These are phyloP conservation scores for Minunthozetes semirufus DNA, from an alignment of 2,888 invertebrate species.

Conservation along the genomic window DNA sequence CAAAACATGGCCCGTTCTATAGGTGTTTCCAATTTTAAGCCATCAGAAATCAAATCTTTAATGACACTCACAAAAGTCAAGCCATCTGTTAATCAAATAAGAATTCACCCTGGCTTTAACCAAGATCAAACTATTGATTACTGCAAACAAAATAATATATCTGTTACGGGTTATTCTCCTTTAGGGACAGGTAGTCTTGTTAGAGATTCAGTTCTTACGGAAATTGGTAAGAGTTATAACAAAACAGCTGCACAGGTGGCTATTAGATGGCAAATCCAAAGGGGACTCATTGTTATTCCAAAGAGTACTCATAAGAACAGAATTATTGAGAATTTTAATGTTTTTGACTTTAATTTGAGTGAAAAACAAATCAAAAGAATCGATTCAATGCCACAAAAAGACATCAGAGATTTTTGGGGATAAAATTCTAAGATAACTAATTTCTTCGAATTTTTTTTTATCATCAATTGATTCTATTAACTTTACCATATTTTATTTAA, in stretches of 20 bases:
- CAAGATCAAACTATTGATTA: constrained; percentile 58
- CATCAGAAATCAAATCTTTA: constrained; percentile 59
- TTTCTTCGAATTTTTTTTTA: too few relatives aligned
- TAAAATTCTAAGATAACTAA: too few relatives aligned
- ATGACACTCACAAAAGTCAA: constrained; percentile 54
- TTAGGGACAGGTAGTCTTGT: constrained; percentile 60
- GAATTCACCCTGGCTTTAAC: constrained; percentile 67
- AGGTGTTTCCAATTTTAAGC: too few relatives aligned
- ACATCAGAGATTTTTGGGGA: not conserved
- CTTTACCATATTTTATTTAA: too few relatives aligned
- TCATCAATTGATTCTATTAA: too few relatives aligned
- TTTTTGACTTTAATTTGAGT: constrained; percentile 64
- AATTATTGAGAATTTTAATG: constrained; percentile 65
- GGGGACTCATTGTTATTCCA: constrained; percentile 67
- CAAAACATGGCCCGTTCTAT: constrained; percentile 65
- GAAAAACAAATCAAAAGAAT: constrained; percentile 57
- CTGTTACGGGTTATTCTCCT: constrained; percentile 69
- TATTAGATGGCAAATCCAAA: constrained; percentile 61
- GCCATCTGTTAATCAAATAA: constrained; percentile 53
- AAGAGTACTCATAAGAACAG: constrained; percentile 71
- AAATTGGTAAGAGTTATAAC: constrained; percentile 59
- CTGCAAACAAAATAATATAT: constrained; percentile 58
- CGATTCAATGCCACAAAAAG: constrained; percentile 24
- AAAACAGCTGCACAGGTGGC: constrained; percentile 62
- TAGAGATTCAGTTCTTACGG: constrained; percentile 60